Percentiles rank a stretch among this genome's conserved stretches.
Conservation (phyloP, 2,113 vertebrate genomes). For the Trogon surrucura region DNA sequence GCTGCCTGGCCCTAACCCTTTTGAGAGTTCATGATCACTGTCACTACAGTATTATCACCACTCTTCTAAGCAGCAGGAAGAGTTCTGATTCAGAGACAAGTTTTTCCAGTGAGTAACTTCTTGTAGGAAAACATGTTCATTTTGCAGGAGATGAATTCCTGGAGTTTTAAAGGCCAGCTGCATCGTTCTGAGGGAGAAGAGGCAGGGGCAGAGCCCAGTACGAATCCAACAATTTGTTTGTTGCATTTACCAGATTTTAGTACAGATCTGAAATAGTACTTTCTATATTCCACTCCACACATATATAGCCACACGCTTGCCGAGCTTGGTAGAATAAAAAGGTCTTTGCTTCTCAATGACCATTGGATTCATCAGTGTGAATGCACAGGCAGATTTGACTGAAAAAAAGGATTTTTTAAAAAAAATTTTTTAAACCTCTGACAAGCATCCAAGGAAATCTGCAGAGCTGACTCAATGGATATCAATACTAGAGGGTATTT, state of each 20-base stretch:
- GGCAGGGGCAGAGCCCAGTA: neutral
- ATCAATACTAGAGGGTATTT: neutral
- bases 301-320: neutral
- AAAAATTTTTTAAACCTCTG: neutral
- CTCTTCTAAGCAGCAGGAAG: neutral
- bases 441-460: neutral
- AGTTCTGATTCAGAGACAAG: neutral
- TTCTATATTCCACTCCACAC: neutral
- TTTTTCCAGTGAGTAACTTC: neutral
- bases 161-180: neutral
- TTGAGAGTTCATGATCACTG: neutral
- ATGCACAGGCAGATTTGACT: neutral
- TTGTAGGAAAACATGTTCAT: neutral
- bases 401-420: neutral
- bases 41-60: neutral
- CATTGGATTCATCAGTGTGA: neutral
- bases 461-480: neutral
- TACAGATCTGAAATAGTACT: neutral
- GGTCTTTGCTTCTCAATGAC: neutral
- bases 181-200: neutral
- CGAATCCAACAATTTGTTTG: neutral
- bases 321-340: neutral
- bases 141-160: neutral
- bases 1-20: no score
- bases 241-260: neutral